A percentile compares a stretch with the other conserved stretches of the same genome.
These are phyloP conservation scores for Melieria picta DNA, from an alignment of 2,888 invertebrate species.

Conservation along the genomic window DNA sequence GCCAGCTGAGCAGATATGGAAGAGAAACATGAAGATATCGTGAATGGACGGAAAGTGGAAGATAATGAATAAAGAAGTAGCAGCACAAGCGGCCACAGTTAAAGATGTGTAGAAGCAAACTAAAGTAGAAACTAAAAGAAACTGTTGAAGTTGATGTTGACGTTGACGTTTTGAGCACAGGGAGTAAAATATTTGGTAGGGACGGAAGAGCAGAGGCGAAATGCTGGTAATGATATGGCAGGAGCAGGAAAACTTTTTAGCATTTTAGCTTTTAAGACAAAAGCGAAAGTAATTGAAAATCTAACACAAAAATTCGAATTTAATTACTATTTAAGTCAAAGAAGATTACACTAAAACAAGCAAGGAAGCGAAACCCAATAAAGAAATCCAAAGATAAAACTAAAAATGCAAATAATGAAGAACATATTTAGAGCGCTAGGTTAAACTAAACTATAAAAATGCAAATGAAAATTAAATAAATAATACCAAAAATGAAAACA, in stretches of 20 bases:
- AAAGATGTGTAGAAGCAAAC: constrained; percentile 33
- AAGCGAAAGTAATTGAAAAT: constrained; percentile 46
- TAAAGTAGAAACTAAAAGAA: constrained; percentile 38
- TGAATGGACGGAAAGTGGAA: no score
- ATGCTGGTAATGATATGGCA: background rate
- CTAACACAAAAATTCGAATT: constrained; percentile 65
- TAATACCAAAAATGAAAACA: background rate
- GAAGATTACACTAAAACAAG: constrained; percentile 26
- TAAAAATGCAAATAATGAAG: constrained; percentile 12
- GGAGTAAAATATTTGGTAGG: background rate
- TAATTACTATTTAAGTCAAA: constrained; percentile 61
- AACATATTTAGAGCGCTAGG: constrained; percentile 22
- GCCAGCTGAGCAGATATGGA: no score
- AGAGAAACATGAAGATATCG: no score
- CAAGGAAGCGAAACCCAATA: constrained; percentile 40
- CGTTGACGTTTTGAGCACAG: background rate
- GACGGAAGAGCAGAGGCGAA: background rate
- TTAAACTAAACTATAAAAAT: constrained; percentile 7
- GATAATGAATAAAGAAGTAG: no score
- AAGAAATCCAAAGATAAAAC: constrained; percentile 7
- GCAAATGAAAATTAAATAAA: background rate
- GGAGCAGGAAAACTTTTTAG: constrained; percentile 44
- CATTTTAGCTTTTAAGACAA: constrained; percentile 49
- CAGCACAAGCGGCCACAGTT: background rate
- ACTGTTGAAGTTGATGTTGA: constrained; percentile 31